Base-by-base conservation (phyloP, 1,140 invertebrate genomes). In the Potamilus streckersoni region DNA sequence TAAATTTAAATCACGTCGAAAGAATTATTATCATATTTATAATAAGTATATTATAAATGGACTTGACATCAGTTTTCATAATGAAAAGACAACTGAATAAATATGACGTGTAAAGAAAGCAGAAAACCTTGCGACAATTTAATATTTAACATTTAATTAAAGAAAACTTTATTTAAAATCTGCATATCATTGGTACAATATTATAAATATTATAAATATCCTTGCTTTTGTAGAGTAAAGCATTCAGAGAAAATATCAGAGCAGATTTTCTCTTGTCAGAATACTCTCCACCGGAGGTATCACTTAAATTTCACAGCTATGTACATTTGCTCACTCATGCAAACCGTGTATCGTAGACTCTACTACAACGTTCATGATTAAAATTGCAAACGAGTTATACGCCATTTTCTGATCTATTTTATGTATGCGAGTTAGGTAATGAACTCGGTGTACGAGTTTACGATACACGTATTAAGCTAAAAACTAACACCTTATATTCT, bases 161-260 rank as follows among this genome's bases (percentile, higher is more conserved):
- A 23, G n/a, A 12, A 14, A 16, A 19, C 20, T 60, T 31, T 12
- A 67, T n/a, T 13, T 31, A n/a, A n/a, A 60, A 23, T 23, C 16
- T 12, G 61, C 4, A 20, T 20, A 23, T 8, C 23, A 38, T 12
- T 79, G 19, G 20, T 14, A 19, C 14, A 11, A 20, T 64, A 5
- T 49, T 31, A 23, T 58, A 56, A 57, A 38, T 59, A 57, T 49
- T n/a, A 60, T 17, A 55, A 56, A 15, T n/a, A 49, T 20, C 61
- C 23, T 66, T 68, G 19, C n/a, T 69, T 27, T 75, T 91, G 55
- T 83, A 96, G 95, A 95, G 94, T 2, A 85, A 95, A 86, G 92
- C 93, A 83, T 96, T 94, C 94, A 90, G 94, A 56, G 92, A 94
- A 83, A 93, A 93, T 85, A 95, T 94, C 93, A 93, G 93, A 71